Evolutionary conservation across 2,888 invertebrate genomes (phyloP), one percentile per base, ranked within the genome.

Genomic region (Brenthis daphne): DNA sequence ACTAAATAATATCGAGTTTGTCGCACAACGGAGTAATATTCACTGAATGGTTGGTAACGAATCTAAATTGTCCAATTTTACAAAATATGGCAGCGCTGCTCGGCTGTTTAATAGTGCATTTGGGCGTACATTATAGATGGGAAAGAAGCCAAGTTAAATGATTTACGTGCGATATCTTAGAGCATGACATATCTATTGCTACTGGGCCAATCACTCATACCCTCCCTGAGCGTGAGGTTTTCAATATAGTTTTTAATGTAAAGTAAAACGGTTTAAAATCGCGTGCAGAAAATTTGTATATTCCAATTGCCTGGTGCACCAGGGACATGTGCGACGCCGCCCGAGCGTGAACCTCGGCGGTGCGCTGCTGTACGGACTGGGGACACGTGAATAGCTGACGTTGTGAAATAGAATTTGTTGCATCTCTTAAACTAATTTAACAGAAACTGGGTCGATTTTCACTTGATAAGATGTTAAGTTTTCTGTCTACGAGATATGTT

Each of bases 151-250:
- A 65, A 69, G 61, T 53, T 69, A 57, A 65, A 65, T 63, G 65
- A 65, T 65, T 61, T 69, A 65, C 65, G 69, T 69, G 61, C 65
- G 65, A 69, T 69, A 65, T 65, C 65, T 60, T 48, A 58, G 64
- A 58, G 54, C 68, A 58, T 60, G 64, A 68, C 60, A 33, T 68
- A 65, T 68, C 60, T 68, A 60, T 65, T 68, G 68, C 64, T 55
- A 48, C 64, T 16, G 55, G 58, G 58, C 68, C 58, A 68, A 68
- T 68, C 65, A 65, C 61, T 65, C 65, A 37, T 50, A 43, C 50
- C 11, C 58, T 60, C n/a, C 3, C n/a, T 29, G 37, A 14, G 14
- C 20, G 8, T 6, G 16, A n/a, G 16, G 20, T 16, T 4, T 58
- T 29, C 24, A 47, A 65, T 51, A 57, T 29, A 43, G 6, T 29